Conservation (phyloP, 2,797 vertebrate genomes). For the Spondyliosoma cantharus region DNA sequence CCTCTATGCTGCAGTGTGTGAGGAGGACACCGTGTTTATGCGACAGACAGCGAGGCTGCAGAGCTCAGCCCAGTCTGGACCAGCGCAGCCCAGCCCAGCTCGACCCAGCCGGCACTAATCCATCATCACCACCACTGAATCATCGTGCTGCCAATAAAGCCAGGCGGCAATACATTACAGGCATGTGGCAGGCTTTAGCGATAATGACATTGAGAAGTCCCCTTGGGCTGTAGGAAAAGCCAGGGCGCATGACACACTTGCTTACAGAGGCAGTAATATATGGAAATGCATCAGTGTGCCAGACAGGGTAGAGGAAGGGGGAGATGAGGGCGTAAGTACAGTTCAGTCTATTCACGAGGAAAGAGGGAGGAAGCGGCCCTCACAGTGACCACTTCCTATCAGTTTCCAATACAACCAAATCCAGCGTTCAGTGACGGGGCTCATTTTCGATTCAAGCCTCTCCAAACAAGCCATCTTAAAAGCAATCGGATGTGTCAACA, state of each 20-base stretch:
- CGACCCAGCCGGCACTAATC: slow-evolving; percentile 75
- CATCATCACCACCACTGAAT: slow-evolving; percentile 86
- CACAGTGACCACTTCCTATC: slow-evolving; percentile 40
- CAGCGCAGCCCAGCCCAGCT: slow-evolving; percentile 65
- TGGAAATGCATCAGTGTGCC: slow-evolving; percentile 76
- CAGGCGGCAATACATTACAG: slow-evolving; percentile 85
- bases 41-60: slow-evolving; percentile 76
- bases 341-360: slow-evolving; percentile 33
- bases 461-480: slow-evolving; percentile 62
- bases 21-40: slow-evolving; percentile 72
- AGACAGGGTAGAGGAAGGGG: slow-evolving; percentile 55
- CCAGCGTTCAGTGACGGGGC: slow-evolving; percentile 28
- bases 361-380: slow-evolving; percentile 51
- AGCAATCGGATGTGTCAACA: slow-evolving; percentile 63
- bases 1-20: slow-evolving; percentile 65
- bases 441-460: slow-evolving; percentile 51
- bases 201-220: slow-evolving; percentile 87
- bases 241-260: slow-evolving; percentile 78
- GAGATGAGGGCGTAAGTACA: slow-evolving; percentile 32
- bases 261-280: slow-evolving; percentile 85
- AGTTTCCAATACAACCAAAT: slow-evolving; percentile 48
- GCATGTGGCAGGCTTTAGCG: slow-evolving; percentile 84
- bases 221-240: slow-evolving; percentile 80
- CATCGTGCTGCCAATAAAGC: slow-evolving; percentile 84
- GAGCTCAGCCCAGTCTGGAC: slow-evolving; percentile 76